Conservation (phyloP, 35 echinoderm and acorn worm genomes). For the Strongylocentrotus purpuratus region DNA sequence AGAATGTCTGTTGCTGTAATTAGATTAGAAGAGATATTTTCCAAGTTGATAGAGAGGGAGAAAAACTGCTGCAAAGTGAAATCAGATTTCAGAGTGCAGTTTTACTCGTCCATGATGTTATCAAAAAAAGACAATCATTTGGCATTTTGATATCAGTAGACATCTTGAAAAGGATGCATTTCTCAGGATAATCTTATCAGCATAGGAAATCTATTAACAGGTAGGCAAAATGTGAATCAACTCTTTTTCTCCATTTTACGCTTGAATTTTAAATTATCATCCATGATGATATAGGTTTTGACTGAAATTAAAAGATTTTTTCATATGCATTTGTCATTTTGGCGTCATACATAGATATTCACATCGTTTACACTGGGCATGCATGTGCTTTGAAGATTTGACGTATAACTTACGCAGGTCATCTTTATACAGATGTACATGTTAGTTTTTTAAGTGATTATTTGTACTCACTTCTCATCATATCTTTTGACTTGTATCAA, state of each 20-base stretch:
- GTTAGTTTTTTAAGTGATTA: too few relatives aligned
- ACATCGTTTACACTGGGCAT: background rate
- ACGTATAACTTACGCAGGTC: background rate
- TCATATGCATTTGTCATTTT: background rate
- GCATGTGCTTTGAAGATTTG: background rate
- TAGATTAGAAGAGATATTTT: constrained; percentile 7
- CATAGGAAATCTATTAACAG: background rate
- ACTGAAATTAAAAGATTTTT: background rate
- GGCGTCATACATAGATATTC: background rate
- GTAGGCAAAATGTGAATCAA: background rate
- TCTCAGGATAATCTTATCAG: constrained; percentile 2
- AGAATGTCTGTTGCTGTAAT: constrained; percentile 11
- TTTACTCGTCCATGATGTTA: background rate
- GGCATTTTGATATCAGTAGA: background rate
- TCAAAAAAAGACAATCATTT: constrained; percentile 4
- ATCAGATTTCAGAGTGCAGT: background rate
- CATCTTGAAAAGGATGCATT: constrained; percentile 3
- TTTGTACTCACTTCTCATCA: background rate
- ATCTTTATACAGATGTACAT: background rate
- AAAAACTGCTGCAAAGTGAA: background rate
- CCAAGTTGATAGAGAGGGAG: background rate
- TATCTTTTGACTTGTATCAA: background rate
- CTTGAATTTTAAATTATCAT: constrained; percentile 4
- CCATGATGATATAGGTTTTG: background rate
- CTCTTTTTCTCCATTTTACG: background rate